phyloP scores from a whole-genome alignment of 2,113 vertebrate genomes.

The Oreochromis spilurus region DNA sequence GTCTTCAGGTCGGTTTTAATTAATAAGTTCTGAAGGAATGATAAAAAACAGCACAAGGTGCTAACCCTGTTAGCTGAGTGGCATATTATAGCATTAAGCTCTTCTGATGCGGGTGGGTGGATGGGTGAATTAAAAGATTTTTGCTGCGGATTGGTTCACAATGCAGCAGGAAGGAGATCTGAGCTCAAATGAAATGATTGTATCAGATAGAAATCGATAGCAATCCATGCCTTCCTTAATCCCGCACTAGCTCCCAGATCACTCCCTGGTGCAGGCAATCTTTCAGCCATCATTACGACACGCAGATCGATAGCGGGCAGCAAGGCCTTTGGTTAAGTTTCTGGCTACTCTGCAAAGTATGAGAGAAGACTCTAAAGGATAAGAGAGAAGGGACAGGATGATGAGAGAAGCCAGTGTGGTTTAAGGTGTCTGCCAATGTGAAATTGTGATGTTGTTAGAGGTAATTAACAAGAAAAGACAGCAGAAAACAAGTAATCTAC shows the following conservation, averaged over 20 bases:
- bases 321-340: conserved; percentile 49
- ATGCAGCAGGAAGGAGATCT: conserved; percentile 69
- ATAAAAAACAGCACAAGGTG: conserved; percentile 65
- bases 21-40: too few relatives aligned
- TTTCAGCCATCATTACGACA: conserved; percentile 73
- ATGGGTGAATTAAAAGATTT: conserved; percentile 69
- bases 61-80: conserved; percentile 66
- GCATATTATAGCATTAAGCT: conserved; percentile 39
- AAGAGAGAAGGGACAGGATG: conserved; percentile 15
- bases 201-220: conserved; percentile 81
- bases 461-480: conserved; percentile 59
- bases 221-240: conserved; percentile 78
- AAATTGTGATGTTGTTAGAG: conserved; percentile 33
- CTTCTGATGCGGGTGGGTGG: conserved; percentile 27
- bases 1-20: too few relatives aligned
- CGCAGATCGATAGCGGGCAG: conserved; percentile 64
- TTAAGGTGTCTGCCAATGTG: conserved; percentile 46
- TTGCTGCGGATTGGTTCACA: conserved; percentile 57
- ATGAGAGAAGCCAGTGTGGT: conserved; percentile 33
- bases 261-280: conserved; percentile 70
- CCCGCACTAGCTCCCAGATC: conserved; percentile 71
- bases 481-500: conserved; percentile 38
- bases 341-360: conserved; percentile 55
- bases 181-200: conserved; percentile 79
- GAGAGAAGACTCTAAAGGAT: conserved; percentile 17